Evolutionary conservation across 2,888 invertebrate genomes (phyloP), one percentile per base, ranked within the genome.

Genomic region (Cephus sareptanus): DNA sequence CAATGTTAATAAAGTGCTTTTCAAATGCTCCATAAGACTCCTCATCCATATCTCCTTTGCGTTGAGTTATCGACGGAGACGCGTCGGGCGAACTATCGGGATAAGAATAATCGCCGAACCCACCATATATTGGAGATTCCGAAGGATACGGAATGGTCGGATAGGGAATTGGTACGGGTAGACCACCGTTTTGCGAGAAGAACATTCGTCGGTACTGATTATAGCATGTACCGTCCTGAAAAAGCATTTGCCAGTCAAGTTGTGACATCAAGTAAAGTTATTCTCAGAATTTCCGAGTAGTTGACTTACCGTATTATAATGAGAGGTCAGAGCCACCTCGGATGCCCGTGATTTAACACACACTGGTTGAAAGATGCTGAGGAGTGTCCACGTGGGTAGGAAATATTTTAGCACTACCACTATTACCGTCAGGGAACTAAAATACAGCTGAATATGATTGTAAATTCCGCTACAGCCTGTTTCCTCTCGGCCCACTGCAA

Each of bases 401-500:
- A 88, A 87, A 75, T 87, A 89, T 83, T 89, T 89, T 13, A 87
- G 82, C 78, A 86, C 77, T 40, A 83, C 79, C 13, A 86, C 84
- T 37, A 82, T 78, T 34, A 74, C 35, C 15, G 68, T 76, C 23
- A 78, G 37, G 3, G 76, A 68, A 56, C 77, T 79, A 33, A 77
- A 79, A 33, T 79, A 88, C 37, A 91, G 82, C 84, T 93, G 92
- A 23, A 88, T 89, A 83, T 92, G 92, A 78, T 90, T 90, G 80
- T 90, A 91, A 73, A 91, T 86, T 74, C 88, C 89, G 83, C 91
- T 91, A 82, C 91, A 91, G 11, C 91, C 90, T 76, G 84, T 85
- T 79, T 88, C 88, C 78, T 90, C 89, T 80, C 84, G 84, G 6
- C 90, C 93, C 90, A 92, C 90, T 90, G 81, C 3, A 56, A 56